Conservation (phyloP, 2,888 invertebrate genomes). For the Pachliopta kotzebuea region DNA sequence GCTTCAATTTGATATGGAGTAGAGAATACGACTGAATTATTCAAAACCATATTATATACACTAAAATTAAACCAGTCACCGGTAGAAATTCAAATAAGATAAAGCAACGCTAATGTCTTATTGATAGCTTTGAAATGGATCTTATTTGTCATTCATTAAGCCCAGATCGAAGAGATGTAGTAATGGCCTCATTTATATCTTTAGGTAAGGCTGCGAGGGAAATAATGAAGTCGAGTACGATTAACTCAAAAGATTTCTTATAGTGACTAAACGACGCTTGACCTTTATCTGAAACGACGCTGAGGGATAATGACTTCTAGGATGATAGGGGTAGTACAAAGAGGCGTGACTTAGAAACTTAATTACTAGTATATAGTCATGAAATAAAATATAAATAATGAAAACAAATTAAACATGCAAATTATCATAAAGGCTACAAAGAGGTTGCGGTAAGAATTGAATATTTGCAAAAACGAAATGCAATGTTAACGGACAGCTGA, state of each 20-base stretch:
- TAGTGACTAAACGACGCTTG: slow-evolving; percentile 27
- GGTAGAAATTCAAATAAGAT: slow-evolving; percentile 31
- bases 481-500: neutral
- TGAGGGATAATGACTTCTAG: slow-evolving; percentile 13
- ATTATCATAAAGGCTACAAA: no score
- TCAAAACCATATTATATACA: slow-evolving; percentile 16
- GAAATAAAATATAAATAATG: neutral
- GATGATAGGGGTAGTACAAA: slow-evolving; percentile 12
- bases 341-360: neutral
- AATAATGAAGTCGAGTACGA: slow-evolving; percentile 28
- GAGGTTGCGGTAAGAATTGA: neutral
- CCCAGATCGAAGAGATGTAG: slow-evolving; percentile 68
- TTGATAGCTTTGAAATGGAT: slow-evolving; percentile 64
- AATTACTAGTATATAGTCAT: slow-evolving; percentile 1
- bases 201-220: slow-evolving; percentile 12
- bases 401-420: no score
- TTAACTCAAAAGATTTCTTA: slow-evolving; percentile 25
- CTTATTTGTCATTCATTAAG: slow-evolving; percentile 73
- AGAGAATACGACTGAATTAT: slow-evolving; percentile 19
- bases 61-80: slow-evolving; percentile 32
- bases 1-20: slow-evolving; percentile 31
- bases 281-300: slow-evolving; percentile 16
- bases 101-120: slow-evolving; percentile 38
- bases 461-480: slow-evolving; percentile 1
- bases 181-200: slow-evolving; percentile 72